Percentiles rank a stretch among this genome's conserved stretches.
Conservation (phyloP, 2,113 vertebrate species). For the Pogona vitticeps region DNA sequence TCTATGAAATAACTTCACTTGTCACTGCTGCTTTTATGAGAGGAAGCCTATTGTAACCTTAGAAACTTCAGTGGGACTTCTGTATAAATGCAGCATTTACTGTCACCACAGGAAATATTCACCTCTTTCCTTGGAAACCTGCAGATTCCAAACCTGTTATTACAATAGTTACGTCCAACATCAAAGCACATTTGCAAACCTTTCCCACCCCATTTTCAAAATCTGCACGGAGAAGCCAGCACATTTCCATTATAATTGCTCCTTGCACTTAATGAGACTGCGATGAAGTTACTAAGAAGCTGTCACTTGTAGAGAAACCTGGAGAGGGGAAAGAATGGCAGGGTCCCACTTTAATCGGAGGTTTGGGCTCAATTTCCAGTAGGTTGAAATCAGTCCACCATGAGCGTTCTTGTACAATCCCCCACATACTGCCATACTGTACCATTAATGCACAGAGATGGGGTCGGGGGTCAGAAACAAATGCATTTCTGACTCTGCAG, state of each 20-base stretch:
- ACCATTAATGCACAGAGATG: accelerated
- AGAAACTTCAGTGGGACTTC: constrained; percentile 17
- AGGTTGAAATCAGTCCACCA: accelerated
- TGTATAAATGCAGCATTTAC: not conserved
- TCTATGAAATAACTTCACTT: not conserved
- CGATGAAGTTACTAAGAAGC: accelerated
- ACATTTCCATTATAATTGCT: constrained; percentile 50
- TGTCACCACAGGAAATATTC: accelerated
- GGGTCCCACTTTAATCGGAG: not conserved
- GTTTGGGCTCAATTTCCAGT: not conserved
- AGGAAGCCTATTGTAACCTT: not conserved
- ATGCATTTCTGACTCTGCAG: not conserved
- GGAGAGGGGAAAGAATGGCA: accelerated
- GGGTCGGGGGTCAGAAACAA: accelerated
- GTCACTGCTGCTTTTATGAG: not conserved
- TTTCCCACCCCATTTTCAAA: not conserved
- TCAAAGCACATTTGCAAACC: not conserved
- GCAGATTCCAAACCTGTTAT: constrained; percentile 34
- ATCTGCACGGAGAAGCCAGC: constrained; percentile 51
- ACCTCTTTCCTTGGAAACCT: constrained; percentile 9
- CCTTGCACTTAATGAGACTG: accelerated
- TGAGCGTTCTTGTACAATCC: not conserved
- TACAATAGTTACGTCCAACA: not conserved
- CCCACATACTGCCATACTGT: accelerated
- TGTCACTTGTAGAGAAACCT: accelerated